phyloP scores from a whole-genome alignment of 2,888 invertebrate genomes.

The Macropis europaea region DNA sequence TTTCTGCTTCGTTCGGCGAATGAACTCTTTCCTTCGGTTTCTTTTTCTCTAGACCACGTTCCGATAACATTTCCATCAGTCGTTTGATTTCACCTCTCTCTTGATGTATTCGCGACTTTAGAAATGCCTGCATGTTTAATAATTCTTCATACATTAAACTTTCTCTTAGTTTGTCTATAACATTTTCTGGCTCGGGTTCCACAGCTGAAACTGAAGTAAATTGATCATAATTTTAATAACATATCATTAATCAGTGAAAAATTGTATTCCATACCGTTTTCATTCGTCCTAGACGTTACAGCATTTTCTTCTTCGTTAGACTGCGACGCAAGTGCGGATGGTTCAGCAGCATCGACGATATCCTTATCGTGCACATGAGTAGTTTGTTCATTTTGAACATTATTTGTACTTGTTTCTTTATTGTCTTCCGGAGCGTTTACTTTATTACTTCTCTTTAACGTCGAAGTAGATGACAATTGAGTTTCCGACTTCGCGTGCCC shows the following conservation, averaged over 20 bases:
- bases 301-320: constrained; percentile 34
- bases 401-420: constrained; percentile 55
- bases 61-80: constrained; percentile 77
- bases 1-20: constrained; percentile 81
- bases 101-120: constrained; percentile 86
- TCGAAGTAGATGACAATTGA: constrained; percentile 45
- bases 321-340: constrained; percentile 14
- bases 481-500: constrained; percentile 54
- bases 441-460: constrained; percentile 57
- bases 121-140: constrained; percentile 85
- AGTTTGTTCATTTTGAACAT: constrained; percentile 44
- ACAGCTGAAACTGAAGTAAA: constrained; percentile 27
- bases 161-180: constrained; percentile 72
- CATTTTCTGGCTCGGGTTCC: constrained; percentile 65
- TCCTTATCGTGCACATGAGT: constrained; percentile 51
- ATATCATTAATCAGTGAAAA: background rate
- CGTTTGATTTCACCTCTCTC: constrained; percentile 88
- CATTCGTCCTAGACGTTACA: constrained; percentile 17
- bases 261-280: constrained; percentile 38
- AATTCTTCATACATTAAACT: constrained; percentile 80
- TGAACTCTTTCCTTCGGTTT: constrained; percentile 67
- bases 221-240: background rate
- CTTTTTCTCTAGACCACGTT: constrained; percentile 66
- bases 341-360: constrained; percentile 54
- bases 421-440: constrained; percentile 45